phyloP scores from a whole-genome alignment of 2,888 invertebrate species.

The Caenorhabditis sp. region DNA sequence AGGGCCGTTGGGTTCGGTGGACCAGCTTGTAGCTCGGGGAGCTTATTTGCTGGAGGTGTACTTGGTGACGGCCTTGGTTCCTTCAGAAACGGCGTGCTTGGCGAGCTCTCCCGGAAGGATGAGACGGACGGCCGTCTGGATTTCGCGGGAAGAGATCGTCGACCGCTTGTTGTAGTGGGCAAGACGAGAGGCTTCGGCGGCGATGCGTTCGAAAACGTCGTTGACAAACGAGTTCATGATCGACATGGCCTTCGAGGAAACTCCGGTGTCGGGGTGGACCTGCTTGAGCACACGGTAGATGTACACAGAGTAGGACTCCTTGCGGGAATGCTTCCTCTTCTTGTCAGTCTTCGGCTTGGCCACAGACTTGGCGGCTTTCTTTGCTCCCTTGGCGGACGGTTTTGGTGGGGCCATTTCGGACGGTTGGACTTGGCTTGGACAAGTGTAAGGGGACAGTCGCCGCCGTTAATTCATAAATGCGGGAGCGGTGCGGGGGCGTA shows the following conservation, averaged over 20 bases:
- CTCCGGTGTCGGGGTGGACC: background rate
- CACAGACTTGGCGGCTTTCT: conserved; percentile 72
- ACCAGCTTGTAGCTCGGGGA: no score
- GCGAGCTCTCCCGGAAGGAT: conserved; percentile 64
- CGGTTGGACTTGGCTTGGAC: background rate
- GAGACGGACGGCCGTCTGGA: conserved; percentile 81
- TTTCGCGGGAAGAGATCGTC: conserved; percentile 85
- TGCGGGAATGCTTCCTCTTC: conserved; percentile 77
- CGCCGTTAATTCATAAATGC: no score
- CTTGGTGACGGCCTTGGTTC: conserved; percentile 30
- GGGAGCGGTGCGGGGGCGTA: no score
- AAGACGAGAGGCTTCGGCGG: conserved; percentile 82
- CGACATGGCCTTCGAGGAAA: background rate
- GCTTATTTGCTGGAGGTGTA: conserved; percentile 9
- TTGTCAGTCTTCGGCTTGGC: conserved; percentile 69
- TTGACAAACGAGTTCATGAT: conserved; percentile 86
- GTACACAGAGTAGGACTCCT: conserved; percentile 71
- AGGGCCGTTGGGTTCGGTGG: conserved; percentile 66
- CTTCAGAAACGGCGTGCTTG: conserved; percentile 61
- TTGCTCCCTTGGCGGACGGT: conserved; percentile 75
- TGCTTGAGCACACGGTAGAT: background rate
- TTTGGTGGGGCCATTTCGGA: conserved; percentile 56
- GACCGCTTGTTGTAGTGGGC: conserved; percentile 84
- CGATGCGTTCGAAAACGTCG: conserved; percentile 86
- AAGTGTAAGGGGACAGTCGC: background rate